Base-by-base conservation (phyloP, 2,797 vertebrate species). In the Podarcis lilfordi region DNA sequence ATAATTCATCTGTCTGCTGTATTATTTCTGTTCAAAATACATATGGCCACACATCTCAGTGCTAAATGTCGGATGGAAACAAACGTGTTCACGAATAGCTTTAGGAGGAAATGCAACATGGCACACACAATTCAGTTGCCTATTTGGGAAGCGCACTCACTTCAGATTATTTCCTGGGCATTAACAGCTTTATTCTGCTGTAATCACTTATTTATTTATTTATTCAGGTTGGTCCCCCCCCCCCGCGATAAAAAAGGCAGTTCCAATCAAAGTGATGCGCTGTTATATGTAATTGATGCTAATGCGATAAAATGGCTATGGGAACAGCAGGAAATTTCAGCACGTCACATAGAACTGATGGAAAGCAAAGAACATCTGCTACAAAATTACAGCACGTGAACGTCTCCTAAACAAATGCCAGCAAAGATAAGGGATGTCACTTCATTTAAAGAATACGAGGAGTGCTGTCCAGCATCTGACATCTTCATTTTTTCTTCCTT, bases 241-340 rank as follows among this genome's bases (percentile, higher is more conserved):
- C 50, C 85, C 43, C 89, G 74, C 11, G 91, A 88, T 35, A 80
- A 2, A 83, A 87, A 8, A 3, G 25, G 35, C 37, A 21, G 9
- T 83, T 82, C 68, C 15, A 79, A 13, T 80, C 85, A 86, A 82
- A 88, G 66, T 17, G 4, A 74, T 90, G 59, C 72, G 66, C n/a
- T 81, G 4, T 15, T 81, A 0, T 84, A 15, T 76, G 72, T 87
- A 94, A 82, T n/a, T 90, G 82, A 71, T 77, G n/a, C 79, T 91
- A 88, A 92, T 77, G 32, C 0, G 3, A n/a, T 84, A 43, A 92
- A 91, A 11, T 23, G 68, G 64, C 86, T 91, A 80, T 19, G 15
- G 84, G 1, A 85, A 90, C 66, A 92, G 88, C 37, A 88, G 72
- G 59, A 86, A 85, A 40, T 88, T 86, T 89, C 68, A 89, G 75